phyloP scores from a whole-genome alignment of 30 jellyfish, hydroid and myxozoan genomes.

The Cassiopea andromeda region DNA sequence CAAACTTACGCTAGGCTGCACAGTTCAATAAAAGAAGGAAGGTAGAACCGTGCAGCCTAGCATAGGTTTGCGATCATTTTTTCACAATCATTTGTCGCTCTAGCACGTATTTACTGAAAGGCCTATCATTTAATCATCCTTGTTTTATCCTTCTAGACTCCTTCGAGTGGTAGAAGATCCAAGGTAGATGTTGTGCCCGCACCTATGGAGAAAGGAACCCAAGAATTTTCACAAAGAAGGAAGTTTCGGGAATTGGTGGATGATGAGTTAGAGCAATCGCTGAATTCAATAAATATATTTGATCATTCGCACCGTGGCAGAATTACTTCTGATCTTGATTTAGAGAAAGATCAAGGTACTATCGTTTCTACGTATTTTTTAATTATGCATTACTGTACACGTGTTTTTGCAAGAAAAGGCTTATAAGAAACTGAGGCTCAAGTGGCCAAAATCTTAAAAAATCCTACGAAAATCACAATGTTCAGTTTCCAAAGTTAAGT shows the following conservation, averaged over 20 bases:
- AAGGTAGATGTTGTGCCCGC: neutral
- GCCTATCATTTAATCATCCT: neutral
- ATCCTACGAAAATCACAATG: too few species aligned
- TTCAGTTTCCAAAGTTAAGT: too few species aligned
- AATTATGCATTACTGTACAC: too few species aligned
- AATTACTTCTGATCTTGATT: conserved; percentile 71
- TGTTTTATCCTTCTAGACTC: conserved; percentile 2
- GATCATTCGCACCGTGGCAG: conserved; percentile 88
- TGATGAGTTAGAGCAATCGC: conserved; percentile 75
- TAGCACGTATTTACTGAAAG: too few species aligned
- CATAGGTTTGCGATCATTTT: too few species aligned
- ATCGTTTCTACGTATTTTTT: neutral
- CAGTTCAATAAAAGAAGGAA: too few species aligned
- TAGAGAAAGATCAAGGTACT: conserved; percentile 48
- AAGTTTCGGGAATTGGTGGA: conserved; percentile 70
- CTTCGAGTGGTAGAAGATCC: conserved; percentile 50
- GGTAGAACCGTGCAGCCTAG: too few species aligned
- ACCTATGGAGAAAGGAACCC: neutral
- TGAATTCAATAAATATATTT: conserved; percentile 83
- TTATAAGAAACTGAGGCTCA: too few species aligned
- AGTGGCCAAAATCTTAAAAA: too few species aligned
- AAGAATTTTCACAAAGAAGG: conserved; percentile 20
- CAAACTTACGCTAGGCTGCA: too few species aligned
- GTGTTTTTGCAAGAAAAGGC: too few species aligned
- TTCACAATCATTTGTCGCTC: too few species aligned